Base-by-base conservation (phyloP, 2,888 invertebrate species). In the Ditula angustiorana region DNA sequence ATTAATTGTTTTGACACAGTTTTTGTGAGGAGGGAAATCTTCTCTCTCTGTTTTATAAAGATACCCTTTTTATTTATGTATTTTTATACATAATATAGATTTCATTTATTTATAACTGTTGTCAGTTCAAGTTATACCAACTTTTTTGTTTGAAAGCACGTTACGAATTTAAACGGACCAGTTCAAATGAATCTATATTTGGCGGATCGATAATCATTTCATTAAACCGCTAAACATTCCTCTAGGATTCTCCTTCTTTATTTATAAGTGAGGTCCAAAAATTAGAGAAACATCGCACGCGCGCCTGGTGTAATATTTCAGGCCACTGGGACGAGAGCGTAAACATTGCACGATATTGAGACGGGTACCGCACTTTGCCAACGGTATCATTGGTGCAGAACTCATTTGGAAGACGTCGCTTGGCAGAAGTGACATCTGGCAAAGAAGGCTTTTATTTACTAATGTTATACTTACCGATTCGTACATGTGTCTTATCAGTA, bases 301-400 rank as follows among this genome's bases (percentile, higher is more conserved):
- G 66, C 62, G 64, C 71, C 68, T 71, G 70, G 68, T 68, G 74
- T 77, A 78, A 82, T 85, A 84, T 85, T 82, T 86, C 76, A 82
- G 71, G 68, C 68, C 53, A 67, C 63, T 56, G 60, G 61, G 61
- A 55, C 61, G 50, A 67, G 73, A 73, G 75, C 75, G 77, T 81
- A 81, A 81, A 85, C 82, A 85, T 78, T 72, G 76, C 73, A 71
- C 69, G 76, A 76, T 80, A 82, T 80, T 78, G 78, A 74, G 74
- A 74, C 62, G 69, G 71, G 69, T 68, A 70, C 67, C 58, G 67
- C 56, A 56, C 37, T 41, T 69, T 69, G 50, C 58, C 52, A 58
- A 64, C 26, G 35, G 30, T 50, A 21, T 19, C 13, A 52, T 33
- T 62, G 53, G 56, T 41, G 41, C 44, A 52, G 37, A 61, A 37